phyloP scores from a whole-genome alignment of 1,140 invertebrate species.

The Caenorhabditis briggsae region DNA sequence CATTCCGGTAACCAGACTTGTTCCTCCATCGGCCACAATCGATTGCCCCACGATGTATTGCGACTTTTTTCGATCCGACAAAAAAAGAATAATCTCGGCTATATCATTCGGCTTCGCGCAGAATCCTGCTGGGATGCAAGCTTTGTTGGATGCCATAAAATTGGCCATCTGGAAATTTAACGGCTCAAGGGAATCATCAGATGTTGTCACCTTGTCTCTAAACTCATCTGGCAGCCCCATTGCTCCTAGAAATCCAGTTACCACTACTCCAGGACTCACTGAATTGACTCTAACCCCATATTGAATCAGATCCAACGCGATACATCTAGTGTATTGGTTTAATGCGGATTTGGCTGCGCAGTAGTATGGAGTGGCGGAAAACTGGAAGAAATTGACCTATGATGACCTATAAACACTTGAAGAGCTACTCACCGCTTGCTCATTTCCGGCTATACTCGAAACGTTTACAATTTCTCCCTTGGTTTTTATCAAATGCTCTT shows the following conservation, averaged over 20 bases:
- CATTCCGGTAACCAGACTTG: not conserved
- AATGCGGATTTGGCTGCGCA: not conserved
- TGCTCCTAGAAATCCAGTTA: constrained; percentile 7
- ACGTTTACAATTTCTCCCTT: constrained; percentile 40
- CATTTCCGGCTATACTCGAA: not conserved
- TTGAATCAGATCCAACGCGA: not conserved
- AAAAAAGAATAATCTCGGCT: constrained; percentile 25
- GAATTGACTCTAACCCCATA: constrained; percentile 10
- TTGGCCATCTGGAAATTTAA: not conserved
- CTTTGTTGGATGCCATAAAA: not conserved
- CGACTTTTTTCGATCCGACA: constrained; percentile 33
- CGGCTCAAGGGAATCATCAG: not conserved
- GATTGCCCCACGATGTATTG: constrained; percentile 50
- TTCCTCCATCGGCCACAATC: constrained; percentile 41
- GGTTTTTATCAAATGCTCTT: not conserved
- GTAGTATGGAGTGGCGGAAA: not conserved
- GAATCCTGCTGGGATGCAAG: not conserved
- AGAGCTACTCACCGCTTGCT: not conserved
- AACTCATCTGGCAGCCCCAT: not conserved
- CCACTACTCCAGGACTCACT: constrained; percentile 37
- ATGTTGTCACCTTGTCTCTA: not conserved
- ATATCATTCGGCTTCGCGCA: constrained; percentile 22
- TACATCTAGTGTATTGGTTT: not conserved
- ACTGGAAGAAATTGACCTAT: not conserved
- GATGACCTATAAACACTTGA: not conserved